Evolutionary conservation across 2,888 invertebrate species (phyloP).

Genomic region (Branchipolynoe longqiensis): DNA sequence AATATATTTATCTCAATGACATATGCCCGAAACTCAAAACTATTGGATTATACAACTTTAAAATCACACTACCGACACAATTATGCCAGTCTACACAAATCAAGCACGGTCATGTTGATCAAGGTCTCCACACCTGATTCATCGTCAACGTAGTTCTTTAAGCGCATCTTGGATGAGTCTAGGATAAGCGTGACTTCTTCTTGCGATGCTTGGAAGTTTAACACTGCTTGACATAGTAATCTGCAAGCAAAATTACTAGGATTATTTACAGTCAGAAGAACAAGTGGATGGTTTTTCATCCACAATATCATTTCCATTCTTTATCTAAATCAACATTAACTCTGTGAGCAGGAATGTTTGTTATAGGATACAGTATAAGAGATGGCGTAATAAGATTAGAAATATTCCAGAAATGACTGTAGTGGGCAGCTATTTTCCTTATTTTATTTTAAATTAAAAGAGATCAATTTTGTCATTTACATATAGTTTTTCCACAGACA

Average conservation of each 20-base stretch:
- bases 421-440: too few relatives aligned
- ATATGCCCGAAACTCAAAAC: too few relatives aligned
- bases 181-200: slow-evolving; percentile 91
- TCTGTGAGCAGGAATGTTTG: background rate
- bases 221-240: slow-evolving; percentile 88
- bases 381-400: background rate
- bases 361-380: background rate
- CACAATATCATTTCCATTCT: too few relatives aligned
- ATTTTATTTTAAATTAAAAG: background rate
- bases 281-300: too few relatives aligned
- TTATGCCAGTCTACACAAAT: too few relatives aligned
- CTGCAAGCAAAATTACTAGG: too few relatives aligned
- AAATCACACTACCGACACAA: too few relatives aligned
- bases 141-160: slow-evolving; percentile 91
- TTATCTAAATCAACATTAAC: background rate
- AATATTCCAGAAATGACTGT: background rate
- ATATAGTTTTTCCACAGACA: background rate
- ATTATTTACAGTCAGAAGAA: too few relatives aligned
- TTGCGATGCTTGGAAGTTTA: slow-evolving; percentile 90
- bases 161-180: slow-evolving; percentile 85
- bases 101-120: too few relatives aligned
- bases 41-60: too few relatives aligned
- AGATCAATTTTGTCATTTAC: background rate
- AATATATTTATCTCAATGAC: too few relatives aligned
- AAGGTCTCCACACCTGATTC: slow-evolving; percentile 82